phyloP scores from a whole-genome alignment of 35 echinoderm and acorn worm species.

The Chiridota heheva region DNA sequence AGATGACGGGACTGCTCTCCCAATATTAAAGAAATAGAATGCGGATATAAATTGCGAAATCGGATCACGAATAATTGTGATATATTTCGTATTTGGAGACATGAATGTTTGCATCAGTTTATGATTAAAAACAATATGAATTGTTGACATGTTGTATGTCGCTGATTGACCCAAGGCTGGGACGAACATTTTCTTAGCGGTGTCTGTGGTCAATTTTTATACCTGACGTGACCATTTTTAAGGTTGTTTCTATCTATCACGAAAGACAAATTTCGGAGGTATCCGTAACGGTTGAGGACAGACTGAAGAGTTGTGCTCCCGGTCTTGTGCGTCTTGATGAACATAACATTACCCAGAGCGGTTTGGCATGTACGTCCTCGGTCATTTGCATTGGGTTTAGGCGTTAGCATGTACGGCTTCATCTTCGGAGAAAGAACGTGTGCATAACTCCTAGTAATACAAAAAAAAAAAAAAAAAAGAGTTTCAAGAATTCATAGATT shows the following conservation, averaged over 20 bases:
- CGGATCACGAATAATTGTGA: conserved; percentile 27
- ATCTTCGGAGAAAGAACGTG: no score
- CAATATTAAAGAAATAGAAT: conserved; percentile 14
- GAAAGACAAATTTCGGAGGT: conserved; percentile 40
- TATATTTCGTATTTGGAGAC: conserved; percentile 1
- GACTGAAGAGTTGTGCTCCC: conserved; percentile 64
- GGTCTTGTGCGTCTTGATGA: conserved; percentile 77
- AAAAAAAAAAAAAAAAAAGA: no score
- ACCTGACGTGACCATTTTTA: conserved; percentile 21
- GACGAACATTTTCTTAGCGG: conserved; percentile 24
- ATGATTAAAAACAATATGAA: conserved; percentile 25
- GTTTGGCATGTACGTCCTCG: no score
- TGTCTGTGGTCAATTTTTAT: conserved; percentile 9
- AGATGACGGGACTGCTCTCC: neutral
- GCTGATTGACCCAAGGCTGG: conserved; percentile 14
- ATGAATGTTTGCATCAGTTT: neutral
- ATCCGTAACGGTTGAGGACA: conserved; percentile 53
- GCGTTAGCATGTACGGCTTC: no score
- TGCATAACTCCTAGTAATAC: no score
- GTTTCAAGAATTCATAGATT: no score
- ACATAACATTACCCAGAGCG: conserved; percentile 57
- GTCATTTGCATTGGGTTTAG: no score
- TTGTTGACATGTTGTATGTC: conserved; percentile 40
- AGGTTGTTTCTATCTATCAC: neutral
- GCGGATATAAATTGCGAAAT: conserved; percentile 24